Evolutionary conservation across 30 jellyfish, hydroid and myxozoan genomes (phyloP).

Genomic region (Hydractinia symbiolongicarpus): DNA sequence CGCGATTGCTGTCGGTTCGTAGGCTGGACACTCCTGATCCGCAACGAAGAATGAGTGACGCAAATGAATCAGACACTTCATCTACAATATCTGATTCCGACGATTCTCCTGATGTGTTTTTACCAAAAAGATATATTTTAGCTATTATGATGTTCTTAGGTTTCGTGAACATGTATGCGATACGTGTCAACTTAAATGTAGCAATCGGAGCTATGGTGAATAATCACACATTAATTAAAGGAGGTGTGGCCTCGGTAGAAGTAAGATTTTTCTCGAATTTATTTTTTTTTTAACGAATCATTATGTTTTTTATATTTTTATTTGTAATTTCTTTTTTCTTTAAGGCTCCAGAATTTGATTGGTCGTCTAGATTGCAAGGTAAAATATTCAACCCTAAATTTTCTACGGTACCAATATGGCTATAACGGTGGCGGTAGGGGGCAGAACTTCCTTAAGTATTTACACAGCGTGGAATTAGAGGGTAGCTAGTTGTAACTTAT

Average conservation of each 20-base stretch:
- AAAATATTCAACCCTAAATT: no score
- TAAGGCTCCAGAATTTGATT: constrained; percentile 87
- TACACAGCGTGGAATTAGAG: no score
- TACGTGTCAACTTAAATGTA: constrained; percentile 94
- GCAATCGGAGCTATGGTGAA: constrained; percentile 98
- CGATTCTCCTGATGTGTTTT: constrained; percentile 22
- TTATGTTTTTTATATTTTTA: background rate
- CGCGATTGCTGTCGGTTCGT: constrained; percentile 34
- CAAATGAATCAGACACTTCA: constrained; percentile 10
- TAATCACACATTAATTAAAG: constrained; percentile 67
- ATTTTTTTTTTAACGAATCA: background rate
- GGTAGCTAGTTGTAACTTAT: no score
- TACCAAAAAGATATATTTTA: constrained; percentile 35
- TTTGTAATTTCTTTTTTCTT: background rate
- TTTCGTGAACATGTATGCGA: constrained; percentile 88
- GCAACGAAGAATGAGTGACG: background rate
- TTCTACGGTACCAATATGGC: no score
- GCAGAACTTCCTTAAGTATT: no score
- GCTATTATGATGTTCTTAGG: constrained; percentile 95
- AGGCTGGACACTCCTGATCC: constrained; percentile 29
- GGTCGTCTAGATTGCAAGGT: constrained; percentile 96
- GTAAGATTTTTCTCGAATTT: constrained; percentile 21
- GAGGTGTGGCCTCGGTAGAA: constrained; percentile 65
- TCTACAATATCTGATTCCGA: constrained; percentile 4
- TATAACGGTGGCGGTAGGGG: no score